phyloP scores from a whole-genome alignment of 2,797 vertebrate genomes.

The Cheirogaleus major region DNA sequence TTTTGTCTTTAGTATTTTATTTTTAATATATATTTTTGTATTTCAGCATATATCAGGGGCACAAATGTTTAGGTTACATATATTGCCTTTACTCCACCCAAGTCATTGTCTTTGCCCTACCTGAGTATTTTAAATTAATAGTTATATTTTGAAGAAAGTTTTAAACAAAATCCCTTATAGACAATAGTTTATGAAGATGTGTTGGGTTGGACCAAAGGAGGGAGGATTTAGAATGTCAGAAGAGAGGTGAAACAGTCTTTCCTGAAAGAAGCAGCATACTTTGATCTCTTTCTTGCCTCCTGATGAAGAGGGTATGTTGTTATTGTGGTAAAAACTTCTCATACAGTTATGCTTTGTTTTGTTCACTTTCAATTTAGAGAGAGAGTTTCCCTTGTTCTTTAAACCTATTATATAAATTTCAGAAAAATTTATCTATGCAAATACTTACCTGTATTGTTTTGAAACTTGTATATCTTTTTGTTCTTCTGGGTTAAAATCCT shows the following conservation, averaged over 20 bases:
- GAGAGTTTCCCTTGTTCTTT: neutral
- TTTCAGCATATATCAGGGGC: too few relatives aligned
- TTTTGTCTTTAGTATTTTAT: neutral
- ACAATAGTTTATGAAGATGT: neutral
- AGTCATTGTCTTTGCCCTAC: too few relatives aligned
- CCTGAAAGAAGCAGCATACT: neutral
- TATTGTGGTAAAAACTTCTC: neutral
- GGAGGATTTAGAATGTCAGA: neutral
- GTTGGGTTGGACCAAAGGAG: neutral
- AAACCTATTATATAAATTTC: neutral
- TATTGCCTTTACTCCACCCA: too few relatives aligned
- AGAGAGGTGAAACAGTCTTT: neutral
- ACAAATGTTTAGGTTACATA: too few relatives aligned
- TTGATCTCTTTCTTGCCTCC: neutral
- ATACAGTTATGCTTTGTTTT: neutral
- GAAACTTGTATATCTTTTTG: neutral
- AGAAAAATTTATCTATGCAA: neutral
- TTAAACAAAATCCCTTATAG: neutral
- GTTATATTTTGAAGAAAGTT: neutral
- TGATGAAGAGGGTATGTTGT: neutral
- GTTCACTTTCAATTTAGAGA: neutral
- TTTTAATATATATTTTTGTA: too few relatives aligned
- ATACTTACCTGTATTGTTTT: neutral
- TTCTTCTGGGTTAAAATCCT: neutral
- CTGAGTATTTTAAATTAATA: neutral